Evolutionary conservation across 2,113 vertebrate species (phyloP).

Genomic region (Spea bombifrons): DNA sequence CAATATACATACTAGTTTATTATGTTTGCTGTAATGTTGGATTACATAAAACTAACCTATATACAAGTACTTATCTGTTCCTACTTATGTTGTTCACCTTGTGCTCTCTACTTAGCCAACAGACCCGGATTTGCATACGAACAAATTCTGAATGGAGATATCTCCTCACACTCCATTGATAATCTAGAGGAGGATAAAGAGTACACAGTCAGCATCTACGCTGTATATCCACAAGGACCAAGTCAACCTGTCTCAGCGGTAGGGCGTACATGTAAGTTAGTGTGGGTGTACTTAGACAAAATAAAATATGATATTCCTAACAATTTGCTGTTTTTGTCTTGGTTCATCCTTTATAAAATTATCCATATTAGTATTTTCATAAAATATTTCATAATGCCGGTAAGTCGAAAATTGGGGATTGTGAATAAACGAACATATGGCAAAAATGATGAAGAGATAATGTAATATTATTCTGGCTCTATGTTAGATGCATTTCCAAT

Average conservation of each 20-base stretch:
- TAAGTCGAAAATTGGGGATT: too few relatives aligned
- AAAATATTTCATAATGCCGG: too few relatives aligned
- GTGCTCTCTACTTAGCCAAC: constrained; percentile 60
- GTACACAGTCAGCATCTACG: constrained; percentile 76
- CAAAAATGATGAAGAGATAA: too few relatives aligned
- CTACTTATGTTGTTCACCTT: neutral
- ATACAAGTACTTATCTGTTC: neutral
- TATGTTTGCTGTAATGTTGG: neutral
- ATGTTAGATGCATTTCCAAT: too few relatives aligned
- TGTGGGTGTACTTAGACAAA: neutral
- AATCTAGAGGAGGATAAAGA: constrained; percentile 77
- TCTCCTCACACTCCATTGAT: constrained; percentile 76
- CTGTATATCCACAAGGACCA: constrained; percentile 67
- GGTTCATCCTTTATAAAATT: too few relatives aligned
- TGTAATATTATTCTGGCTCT: too few relatives aligned
- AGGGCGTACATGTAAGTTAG: constrained; percentile 76
- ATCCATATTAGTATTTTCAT: too few relatives aligned
- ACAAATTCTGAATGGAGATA: constrained; percentile 65
- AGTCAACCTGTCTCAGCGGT: constrained; percentile 70
- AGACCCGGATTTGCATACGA: constrained; percentile 70
- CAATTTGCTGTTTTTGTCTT: too few relatives aligned
- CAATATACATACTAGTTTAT: neutral
- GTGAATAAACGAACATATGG: too few relatives aligned
- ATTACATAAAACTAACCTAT: neutral
- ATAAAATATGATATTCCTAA: too few relatives aligned